Evolutionary conservation across 2,797 vertebrate genomes (phyloP), one percentile per base, ranked within the genome.

Genomic region (Peromyscus attwateri): DNA sequence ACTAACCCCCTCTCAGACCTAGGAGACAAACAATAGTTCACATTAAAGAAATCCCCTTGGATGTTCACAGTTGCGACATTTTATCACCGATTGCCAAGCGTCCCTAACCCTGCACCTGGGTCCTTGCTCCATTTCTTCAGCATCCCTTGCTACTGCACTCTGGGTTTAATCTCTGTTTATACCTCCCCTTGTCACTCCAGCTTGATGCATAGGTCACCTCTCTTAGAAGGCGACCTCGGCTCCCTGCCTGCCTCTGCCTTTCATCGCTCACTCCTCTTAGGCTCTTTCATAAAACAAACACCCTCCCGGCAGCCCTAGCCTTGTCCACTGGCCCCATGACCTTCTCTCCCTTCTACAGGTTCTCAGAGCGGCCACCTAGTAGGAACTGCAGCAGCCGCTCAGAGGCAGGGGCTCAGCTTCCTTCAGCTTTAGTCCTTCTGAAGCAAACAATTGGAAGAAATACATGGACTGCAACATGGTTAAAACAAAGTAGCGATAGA

Each of bases 231-330:
- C 60, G 90, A 83, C 95, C 96, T 91, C 76, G 1, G 27, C 76
- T 90, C 84, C 88, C 57, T 40, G 71, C 40, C 27, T 16, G 92
- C 75, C 91, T 80, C 95, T 90, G 95, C 83, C 94, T 96, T 95
- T 96, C 96, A 80, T 95, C 84, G 62, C 79, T 57, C 84, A 71
- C 89, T 52, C 75, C 57, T 16, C 83, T 62, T 37, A 3, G 60
- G 43, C 70, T 57, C 95, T 91, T 94, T 27, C 87, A 92, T 96
- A 94, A 97, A 96, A 95, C 92, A 96, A 92, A 95, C 92, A 49
- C 62, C 62, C 79, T 87, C 85, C 84, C 4, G 0, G 94, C 96
- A 91, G 71, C 93, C 76, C 80, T 29, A 3, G 31, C 68, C 77
- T 25, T 21, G 76, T 13, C 83, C 60, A 0, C 37, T 21, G 37